Conservation (phyloP, 2,888 invertebrate genomes). For the Drosophila peninsularis region DNA sequence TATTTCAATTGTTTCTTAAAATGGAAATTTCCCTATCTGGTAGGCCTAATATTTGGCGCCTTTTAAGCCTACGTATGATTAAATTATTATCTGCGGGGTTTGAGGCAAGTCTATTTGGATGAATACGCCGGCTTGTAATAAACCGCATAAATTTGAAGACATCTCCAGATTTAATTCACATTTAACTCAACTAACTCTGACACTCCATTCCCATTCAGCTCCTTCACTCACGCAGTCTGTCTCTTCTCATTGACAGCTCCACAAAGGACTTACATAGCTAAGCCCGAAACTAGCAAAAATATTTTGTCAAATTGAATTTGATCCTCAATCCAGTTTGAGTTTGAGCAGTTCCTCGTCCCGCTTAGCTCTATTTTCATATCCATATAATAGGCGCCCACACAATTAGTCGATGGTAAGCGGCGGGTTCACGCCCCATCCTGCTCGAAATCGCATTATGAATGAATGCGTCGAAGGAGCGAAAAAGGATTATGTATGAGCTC, state of each 20-base stretch:
- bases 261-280: not conserved
- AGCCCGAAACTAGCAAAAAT: not conserved
- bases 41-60: too few species aligned
- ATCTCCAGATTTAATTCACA: too few species aligned
- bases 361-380: slow-evolving; percentile 7
- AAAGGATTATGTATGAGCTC: slow-evolving; percentile 33
- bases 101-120: too few species aligned
- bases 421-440: slow-evolving; percentile 45
- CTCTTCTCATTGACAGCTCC: not conserved
- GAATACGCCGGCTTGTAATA: too few species aligned
- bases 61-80: too few species aligned
- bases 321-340: slow-evolving; percentile 23
- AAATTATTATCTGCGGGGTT: too few species aligned
- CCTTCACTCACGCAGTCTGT: not conserved
- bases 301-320: slow-evolving; percentile 3
- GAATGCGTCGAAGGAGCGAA: not conserved
- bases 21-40: too few species aligned
- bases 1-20: too few species aligned
- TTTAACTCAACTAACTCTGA: not conserved
- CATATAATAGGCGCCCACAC: slow-evolving; percentile 61
- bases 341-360: not conserved
- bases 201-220: too few species aligned
- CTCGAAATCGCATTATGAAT: slow-evolving; percentile 38
- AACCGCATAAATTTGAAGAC: too few species aligned
- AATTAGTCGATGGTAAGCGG: slow-evolving; percentile 51